Conservation (phyloP, 2,888 invertebrate species). For the Hirtodrosophila duncani region DNA sequence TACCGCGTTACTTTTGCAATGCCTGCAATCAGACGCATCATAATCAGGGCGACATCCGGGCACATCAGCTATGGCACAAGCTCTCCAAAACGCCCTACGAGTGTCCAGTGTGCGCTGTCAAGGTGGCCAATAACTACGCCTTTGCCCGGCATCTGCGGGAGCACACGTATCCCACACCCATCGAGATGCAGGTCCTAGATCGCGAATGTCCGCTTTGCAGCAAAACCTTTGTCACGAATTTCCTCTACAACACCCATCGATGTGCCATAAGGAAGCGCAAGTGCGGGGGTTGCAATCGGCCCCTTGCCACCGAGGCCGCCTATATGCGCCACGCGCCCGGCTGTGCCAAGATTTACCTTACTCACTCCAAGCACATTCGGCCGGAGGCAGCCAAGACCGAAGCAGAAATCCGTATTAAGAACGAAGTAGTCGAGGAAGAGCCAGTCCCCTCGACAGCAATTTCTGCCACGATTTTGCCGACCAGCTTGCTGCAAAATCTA, state of each 20-base stretch:
- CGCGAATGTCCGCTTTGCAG: conserved; percentile 75
- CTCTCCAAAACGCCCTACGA: conserved; percentile 77
- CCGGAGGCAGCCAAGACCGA: conserved; percentile 57
- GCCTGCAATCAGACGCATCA: conserved; percentile 79
- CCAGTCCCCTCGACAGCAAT: conserved; percentile 6
- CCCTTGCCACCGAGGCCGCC: conserved; percentile 58
- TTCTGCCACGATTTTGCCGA: conserved; percentile 4
- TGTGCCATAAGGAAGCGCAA: conserved; percentile 73
- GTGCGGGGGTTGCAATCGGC: conserved; percentile 75
- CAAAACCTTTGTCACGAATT: conserved; percentile 74
- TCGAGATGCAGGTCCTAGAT: conserved; percentile 64
- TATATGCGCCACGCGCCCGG: conserved; percentile 71
- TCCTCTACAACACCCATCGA: conserved; percentile 76
- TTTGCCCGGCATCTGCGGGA: conserved; percentile 71
- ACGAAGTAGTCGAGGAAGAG: conserved; percentile 61
- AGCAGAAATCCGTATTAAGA: conserved; percentile 65
- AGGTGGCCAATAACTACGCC: conserved; percentile 66
- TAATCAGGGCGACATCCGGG: conserved; percentile 73
- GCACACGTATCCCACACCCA: conserved; percentile 52
- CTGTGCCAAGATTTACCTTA: conserved; percentile 67
- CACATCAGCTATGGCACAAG: conserved; percentile 79
- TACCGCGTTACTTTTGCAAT: conserved; percentile 78
- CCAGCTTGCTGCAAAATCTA: conserved; percentile 29
- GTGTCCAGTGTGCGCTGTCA: conserved; percentile 78
- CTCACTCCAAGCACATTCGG: conserved; percentile 68